Base-by-base conservation (phyloP, 2,113 vertebrate species). In the Cisticola juncidis region DNA sequence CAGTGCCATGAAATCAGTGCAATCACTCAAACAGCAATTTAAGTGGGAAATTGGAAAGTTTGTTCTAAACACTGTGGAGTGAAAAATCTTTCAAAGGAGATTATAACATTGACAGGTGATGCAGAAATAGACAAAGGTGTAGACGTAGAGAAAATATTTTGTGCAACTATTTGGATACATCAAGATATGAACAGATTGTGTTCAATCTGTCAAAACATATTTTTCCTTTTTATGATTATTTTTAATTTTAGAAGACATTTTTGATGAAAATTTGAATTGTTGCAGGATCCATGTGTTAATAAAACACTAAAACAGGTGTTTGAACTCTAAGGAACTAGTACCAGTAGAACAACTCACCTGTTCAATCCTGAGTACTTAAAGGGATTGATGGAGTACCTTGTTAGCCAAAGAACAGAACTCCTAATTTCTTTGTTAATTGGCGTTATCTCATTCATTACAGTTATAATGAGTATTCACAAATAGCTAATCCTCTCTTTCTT, bases 391-490 rank as follows among this genome's bases (percentile, higher is more conserved):
- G 56, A 81, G 35, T 92, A 44, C 60, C 48, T 74, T 68, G 65
- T 86, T 95, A 68, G 89, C 48, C 69, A 71, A 84, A 88, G 65
- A 92, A 48, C 22, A 94, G 44, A 94, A 90, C 36, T 78, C 56
- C 74, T 94, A 74, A 92, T 95, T 90, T 89, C 83, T 89, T 89
- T 85, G 81, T 92, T 87, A 89, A 91, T 92, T 60, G 48, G 31
- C 8, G 4, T 71, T 94, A 93, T 74, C 86, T 93, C 29, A 47
- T 78, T 96, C 83, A 81, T 91, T 94, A 79, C 51, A 48, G 28
- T 84, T 92, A 76, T 65, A 94, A 94, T 76, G 73, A 89, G 62
- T 53, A 81, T 72, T 91, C 77, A 86, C 31, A 79, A 95, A 47
- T 12, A 86, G 28, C 21, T 91, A 92, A 92, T 92, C 86, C 83